Evolutionary conservation across 2,113 vertebrate genomes (phyloP).

Genomic region (Felis chaus): DNA sequence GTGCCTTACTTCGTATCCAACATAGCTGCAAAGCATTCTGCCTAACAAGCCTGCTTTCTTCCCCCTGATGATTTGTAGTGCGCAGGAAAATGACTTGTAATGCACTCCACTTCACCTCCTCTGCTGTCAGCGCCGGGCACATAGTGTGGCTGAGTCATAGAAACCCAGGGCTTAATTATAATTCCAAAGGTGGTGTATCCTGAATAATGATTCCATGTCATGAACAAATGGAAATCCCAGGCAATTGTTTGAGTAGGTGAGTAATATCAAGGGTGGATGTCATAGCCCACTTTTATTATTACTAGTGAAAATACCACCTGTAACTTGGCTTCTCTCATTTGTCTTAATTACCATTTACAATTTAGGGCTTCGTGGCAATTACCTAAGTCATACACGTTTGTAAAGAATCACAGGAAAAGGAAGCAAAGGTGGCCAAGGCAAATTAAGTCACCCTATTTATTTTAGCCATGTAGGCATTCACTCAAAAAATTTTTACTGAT

Average conservation of each 20-base stretch:
- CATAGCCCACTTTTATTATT: not conserved
- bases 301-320: conserved; percentile 7
- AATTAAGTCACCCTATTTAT: not conserved
- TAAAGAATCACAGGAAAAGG: not conserved
- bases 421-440: not conserved
- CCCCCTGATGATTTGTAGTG: conserved; percentile 52
- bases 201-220: conserved; percentile 35
- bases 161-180: conserved; percentile 47
- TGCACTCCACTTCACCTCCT: not conserved
- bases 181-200: conserved; percentile 33
- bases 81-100: conserved; percentile 20
- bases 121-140: conserved; percentile 38
- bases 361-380: not conserved
- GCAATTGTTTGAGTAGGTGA: conserved; percentile 25
- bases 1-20: conserved; percentile 73
- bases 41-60: conserved; percentile 61
- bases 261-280: conserved; percentile 20
- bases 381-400: not conserved
- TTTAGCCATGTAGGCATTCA: not conserved
- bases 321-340: not conserved
- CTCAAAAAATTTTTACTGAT: not conserved
- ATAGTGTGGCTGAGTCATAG: conserved; percentile 49
- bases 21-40: conserved; percentile 50
- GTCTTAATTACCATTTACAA: conserved; percentile 46
- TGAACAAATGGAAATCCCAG: conserved; percentile 38